Conservation (phyloP, 2,113 vertebrate species). For the Chionis minor region DNA sequence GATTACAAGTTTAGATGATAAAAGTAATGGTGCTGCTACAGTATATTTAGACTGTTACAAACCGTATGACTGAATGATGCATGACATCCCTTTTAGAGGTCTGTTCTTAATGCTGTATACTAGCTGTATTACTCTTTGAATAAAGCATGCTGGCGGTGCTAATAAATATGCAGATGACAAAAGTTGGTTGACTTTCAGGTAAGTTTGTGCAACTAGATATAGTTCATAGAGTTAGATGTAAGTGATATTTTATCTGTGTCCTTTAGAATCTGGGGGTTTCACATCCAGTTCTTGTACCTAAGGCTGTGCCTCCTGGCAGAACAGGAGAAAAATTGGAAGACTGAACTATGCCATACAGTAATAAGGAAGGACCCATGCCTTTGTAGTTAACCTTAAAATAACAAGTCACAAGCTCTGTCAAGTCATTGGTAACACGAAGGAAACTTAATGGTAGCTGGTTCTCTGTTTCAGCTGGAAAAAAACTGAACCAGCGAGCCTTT, state of each 20-base stretch:
- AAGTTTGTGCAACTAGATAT: not conserved
- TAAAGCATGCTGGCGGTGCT: not conserved
- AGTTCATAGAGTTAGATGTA: not conserved
- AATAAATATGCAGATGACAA: not conserved
- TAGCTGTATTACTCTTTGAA: not conserved
- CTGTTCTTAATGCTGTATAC: not conserved
- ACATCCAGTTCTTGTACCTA: not conserved
- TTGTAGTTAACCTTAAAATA: not conserved
- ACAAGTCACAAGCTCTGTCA: not conserved
- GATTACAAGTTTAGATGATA: not conserved
- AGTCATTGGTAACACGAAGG: not conserved
- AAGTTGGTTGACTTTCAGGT: not conserved
- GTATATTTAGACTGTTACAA: not conserved
- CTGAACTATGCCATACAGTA: not conserved
- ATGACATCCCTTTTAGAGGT: not conserved
- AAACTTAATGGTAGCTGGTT: not conserved
- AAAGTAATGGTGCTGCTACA: not conserved
- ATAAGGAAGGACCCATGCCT: not conserved
- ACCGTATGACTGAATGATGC: not conserved
- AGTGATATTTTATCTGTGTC: not conserved
- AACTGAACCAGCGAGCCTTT: not conserved
- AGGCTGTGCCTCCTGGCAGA: not conserved
- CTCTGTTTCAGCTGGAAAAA: not conserved
- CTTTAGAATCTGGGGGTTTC: not conserved
- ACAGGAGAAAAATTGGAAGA: not conserved